A percentile compares a stretch with the other conserved stretches of the same genome.
phyloP scores from a whole-genome alignment of 2,113 vertebrate genomes.

The Mola mola region DNA sequence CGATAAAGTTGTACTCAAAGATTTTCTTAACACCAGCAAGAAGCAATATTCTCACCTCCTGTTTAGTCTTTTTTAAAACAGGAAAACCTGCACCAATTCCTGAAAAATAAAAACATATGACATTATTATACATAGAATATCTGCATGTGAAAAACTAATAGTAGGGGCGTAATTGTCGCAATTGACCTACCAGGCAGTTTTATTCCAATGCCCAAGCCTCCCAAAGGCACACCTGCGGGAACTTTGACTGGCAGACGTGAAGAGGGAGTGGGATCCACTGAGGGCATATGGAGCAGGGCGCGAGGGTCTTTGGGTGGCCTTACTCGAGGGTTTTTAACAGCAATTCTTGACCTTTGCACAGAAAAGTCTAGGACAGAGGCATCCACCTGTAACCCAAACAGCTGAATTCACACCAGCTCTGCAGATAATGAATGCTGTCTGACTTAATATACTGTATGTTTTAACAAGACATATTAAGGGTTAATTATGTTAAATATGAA shows the following conservation, averaged over 20 bases:
- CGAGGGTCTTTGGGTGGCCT: conserved; percentile 79
- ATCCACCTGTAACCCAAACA: conserved; percentile 42
- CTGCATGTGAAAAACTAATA: background rate
- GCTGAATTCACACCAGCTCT: background rate
- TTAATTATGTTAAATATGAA: conserved; percentile 10
- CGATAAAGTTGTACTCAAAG: background rate
- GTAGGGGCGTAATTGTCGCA: background rate
- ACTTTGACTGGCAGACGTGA: conserved; percentile 15
- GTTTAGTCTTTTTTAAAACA: conserved; percentile 72
- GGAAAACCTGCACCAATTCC: conserved; percentile 71
- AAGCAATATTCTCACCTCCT: conserved; percentile 24
- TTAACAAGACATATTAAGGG: too few relatives aligned
- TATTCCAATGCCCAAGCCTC: conserved; percentile 68
- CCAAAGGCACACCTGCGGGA: conserved; percentile 49
- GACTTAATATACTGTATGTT: background rate
- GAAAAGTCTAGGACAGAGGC: conserved; percentile 68
- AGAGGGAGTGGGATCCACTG: conserved; percentile 58
- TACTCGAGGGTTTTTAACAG: conserved; percentile 72
- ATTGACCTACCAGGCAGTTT: conserved; percentile 78
- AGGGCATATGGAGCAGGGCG: conserved; percentile 72
- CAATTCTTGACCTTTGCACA: conserved; percentile 75
- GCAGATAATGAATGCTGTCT: background rate
- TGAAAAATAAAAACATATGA: conserved; percentile 29
- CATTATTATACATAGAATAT: background rate
- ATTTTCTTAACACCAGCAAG: conserved; percentile 45